These are phyloP conservation scores for Buceros bicornis DNA, from an alignment of 2,797 vertebrate species.

Conservation along the genomic window DNA sequence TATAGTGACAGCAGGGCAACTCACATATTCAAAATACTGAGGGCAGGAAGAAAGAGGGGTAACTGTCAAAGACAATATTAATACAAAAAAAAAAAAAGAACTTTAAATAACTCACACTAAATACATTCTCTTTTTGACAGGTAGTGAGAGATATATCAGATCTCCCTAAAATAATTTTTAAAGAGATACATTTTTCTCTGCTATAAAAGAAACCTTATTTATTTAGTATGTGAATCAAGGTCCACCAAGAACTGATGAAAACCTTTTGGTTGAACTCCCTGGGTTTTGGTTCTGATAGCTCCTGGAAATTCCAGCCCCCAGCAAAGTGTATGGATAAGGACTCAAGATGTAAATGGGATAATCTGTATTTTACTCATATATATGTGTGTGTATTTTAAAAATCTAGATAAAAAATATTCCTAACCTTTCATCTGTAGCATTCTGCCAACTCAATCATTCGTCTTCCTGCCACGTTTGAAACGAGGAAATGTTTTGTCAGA, in stretches of 20 bases:
- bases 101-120: not conserved
- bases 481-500: constrained; percentile 34
- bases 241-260: not conserved
- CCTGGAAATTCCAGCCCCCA: not conserved
- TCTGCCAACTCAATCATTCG: not conserved
- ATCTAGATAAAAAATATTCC: not conserved
- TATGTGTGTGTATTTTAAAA: not conserved
- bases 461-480: not conserved
- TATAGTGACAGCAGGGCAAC: not conserved
- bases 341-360: not conserved
- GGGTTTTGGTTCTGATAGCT: not conserved
- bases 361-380: not conserved
- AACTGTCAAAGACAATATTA: not conserved
- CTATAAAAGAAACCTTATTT: not conserved
- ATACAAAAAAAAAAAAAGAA: not conserved
- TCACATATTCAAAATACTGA: not conserved
- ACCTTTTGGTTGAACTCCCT: not conserved
- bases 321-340: not conserved
- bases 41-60: not conserved
- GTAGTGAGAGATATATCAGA: not conserved
- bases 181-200: not conserved
- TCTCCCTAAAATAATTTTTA: not conserved
- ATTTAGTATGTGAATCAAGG: not conserved
- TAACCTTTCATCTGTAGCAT: constrained; percentile 10
- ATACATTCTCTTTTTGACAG: not conserved